A percentile compares a stretch with the other conserved stretches of the same genome.
Conservation (phyloP, 2,797 vertebrate species). For the Tragopan temminckii region DNA sequence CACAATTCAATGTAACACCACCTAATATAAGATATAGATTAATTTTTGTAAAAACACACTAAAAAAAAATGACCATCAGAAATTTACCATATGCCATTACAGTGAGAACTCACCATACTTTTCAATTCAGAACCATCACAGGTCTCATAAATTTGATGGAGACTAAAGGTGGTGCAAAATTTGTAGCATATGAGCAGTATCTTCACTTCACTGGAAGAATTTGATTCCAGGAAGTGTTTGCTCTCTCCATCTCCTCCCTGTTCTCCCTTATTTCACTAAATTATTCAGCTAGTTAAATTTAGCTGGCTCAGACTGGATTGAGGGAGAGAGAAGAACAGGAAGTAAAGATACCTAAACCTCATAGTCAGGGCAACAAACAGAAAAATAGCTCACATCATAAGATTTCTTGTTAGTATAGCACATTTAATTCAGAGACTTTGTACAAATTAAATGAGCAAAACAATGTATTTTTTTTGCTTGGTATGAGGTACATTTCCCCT, state of each 20-base stretch:
- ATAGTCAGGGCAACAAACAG: neutral
- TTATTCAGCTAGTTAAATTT: slow-evolving; percentile 32
- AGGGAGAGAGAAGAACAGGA: neutral
- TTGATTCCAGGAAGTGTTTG: neutral
- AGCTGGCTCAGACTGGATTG: neutral
- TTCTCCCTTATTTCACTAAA: neutral
- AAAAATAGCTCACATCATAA: neutral
- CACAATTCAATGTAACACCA: slow-evolving; percentile 38
- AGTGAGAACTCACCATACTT: slow-evolving; percentile 29
- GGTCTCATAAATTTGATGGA: slow-evolving; percentile 18
- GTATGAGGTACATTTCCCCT: neutral
- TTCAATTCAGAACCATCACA: slow-evolving; percentile 26
- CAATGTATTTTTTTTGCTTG: neutral
- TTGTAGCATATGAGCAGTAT: neutral
- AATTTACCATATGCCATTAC: slow-evolving; percentile 38
- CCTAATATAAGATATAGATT: slow-evolving; percentile 18
- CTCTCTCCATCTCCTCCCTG: neutral
- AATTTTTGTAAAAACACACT: slow-evolving; percentile 43
- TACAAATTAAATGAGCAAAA: neutral
- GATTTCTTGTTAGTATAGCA: neutral
- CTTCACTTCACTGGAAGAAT: neutral
- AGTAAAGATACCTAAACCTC: neutral
- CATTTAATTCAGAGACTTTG: neutral
- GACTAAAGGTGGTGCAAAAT: slow-evolving; percentile 32
- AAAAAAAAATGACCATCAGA: slow-evolving; percentile 51